Base-by-base conservation (phyloP, 2,888 invertebrate genomes). In the Brachycybe producta region DNA sequence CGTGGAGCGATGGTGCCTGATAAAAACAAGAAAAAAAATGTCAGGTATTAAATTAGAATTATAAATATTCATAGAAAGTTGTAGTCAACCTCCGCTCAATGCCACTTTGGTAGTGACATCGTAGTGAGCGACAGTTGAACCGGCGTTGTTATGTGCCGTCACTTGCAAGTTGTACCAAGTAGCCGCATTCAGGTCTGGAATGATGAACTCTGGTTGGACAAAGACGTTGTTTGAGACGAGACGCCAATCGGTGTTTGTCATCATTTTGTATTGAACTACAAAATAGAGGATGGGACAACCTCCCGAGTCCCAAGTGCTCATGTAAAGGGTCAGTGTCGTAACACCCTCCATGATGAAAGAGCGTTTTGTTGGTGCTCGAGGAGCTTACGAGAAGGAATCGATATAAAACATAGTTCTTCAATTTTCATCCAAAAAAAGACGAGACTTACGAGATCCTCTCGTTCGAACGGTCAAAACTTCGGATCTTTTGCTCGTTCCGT, bases 201-300 rank as follows among this genome's bases (percentile, higher is more conserved):
- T 54, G 8, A 57, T 35, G 7, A 59, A 54, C 68, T 90, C 90
- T 52, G 83, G 84, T 8, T 87, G 84, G 24, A 51, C 24, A 5
- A 53, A 24, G n/a, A 54, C 51, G 39, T 54, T 54, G 48, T 54
- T 54, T 32, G 54, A 54, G 15, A 54, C 52, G 32, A 54, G 43
- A 26, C 52, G 47, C 52, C 52, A 52, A 17, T 49, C 52, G 13
- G 27, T 26, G 61, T 59, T 30, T 59, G 61, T 24, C 61, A 60
- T 43, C 59, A 85, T 85, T 70, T 87, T 88, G 66, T 91, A 86
- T 69, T 91, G 90, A 44, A 94, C 86, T 55, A 92, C 90, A 67
- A 91, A 94, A 66, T 90, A 87, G 56, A 84, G 77, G 84, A 95
- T 91, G 17, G 90, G 87, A 66, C 94, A 95, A 54, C 91, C 91